phyloP scores from a whole-genome alignment of 2,113 vertebrate species.

The Peromyscus leucopus region DNA sequence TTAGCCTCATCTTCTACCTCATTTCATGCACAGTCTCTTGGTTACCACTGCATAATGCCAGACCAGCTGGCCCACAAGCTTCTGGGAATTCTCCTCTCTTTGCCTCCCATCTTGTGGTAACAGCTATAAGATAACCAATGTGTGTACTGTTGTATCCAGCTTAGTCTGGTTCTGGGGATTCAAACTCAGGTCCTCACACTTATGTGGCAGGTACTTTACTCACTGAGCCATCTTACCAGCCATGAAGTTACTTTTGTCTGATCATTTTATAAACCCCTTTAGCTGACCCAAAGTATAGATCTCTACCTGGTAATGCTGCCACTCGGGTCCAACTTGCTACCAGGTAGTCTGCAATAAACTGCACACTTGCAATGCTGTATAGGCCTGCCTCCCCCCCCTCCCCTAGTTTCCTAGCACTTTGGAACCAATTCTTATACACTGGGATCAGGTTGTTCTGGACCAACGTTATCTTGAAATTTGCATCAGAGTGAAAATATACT shows the following conservation, averaged over 20 bases:
- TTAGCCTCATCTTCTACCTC: neutral
- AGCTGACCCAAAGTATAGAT: neutral
- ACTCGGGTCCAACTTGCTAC: neutral
- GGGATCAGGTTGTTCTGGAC: neutral
- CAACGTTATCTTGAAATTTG: conserved; percentile 26
- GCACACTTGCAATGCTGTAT: neutral
- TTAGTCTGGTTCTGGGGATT: neutral
- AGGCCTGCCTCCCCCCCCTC: neutral
- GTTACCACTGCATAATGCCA: neutral
- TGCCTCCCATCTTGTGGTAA: neutral
- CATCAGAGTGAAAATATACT: conserved; percentile 26
- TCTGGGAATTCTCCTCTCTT: neutral
- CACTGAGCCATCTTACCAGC: neutral
- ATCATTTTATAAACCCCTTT: neutral
- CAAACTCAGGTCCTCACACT: neutral
- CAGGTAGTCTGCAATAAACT: neutral
- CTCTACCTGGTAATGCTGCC: neutral
- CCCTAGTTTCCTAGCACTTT: neutral
- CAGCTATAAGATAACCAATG: neutral
- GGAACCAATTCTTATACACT: neutral
- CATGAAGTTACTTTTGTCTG: neutral
- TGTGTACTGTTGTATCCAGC: neutral
- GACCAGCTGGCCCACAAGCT: neutral
- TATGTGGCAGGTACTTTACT: neutral
- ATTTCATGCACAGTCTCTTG: neutral